Conservation (phyloP, 1,140 invertebrate species). For the Papilio dardanus region DNA sequence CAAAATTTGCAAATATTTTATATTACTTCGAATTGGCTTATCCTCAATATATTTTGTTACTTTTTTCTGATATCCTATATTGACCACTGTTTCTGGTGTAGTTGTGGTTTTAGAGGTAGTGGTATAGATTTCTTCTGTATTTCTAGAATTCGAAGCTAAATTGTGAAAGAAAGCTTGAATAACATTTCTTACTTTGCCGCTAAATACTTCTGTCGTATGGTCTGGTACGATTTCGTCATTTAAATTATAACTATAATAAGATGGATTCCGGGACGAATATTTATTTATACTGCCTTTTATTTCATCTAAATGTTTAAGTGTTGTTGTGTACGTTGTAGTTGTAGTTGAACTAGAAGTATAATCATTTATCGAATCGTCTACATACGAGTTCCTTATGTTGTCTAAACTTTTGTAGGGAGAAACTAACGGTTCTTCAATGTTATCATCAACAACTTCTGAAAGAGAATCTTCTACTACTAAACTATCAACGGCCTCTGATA, state of each 20-base stretch:
- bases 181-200: constrained; percentile 65
- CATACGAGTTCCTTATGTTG: constrained; percentile 61
- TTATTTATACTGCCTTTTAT: constrained; percentile 46
- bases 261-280: constrained; percentile 51
- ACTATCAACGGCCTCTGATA: neutral
- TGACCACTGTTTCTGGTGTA: constrained; percentile 60
- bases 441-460: constrained; percentile 14
- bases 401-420: constrained; percentile 72
- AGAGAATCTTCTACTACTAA: constrained; percentile 25
- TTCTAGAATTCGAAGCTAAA: constrained; percentile 54
- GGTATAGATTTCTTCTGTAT: constrained; percentile 48
- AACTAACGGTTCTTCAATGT: constrained; percentile 54
- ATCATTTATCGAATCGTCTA: constrained; percentile 43
- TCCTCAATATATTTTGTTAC: constrained; percentile 56
- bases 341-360: constrained; percentile 51
- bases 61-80: constrained; percentile 73
- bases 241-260: constrained; percentile 68
- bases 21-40: constrained; percentile 57
- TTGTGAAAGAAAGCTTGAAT: constrained; percentile 72
- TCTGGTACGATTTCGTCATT: constrained; percentile 64
- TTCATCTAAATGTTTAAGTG: constrained; percentile 42
- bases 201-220: constrained; percentile 74
- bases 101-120: constrained; percentile 47
- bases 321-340: constrained; percentile 52
- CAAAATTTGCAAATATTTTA: constrained; percentile 66